Percentiles rank a stretch among this genome's conserved stretches.
Conservation (phyloP, 2,797 vertebrate species). For the Spheniscus humboldti region DNA sequence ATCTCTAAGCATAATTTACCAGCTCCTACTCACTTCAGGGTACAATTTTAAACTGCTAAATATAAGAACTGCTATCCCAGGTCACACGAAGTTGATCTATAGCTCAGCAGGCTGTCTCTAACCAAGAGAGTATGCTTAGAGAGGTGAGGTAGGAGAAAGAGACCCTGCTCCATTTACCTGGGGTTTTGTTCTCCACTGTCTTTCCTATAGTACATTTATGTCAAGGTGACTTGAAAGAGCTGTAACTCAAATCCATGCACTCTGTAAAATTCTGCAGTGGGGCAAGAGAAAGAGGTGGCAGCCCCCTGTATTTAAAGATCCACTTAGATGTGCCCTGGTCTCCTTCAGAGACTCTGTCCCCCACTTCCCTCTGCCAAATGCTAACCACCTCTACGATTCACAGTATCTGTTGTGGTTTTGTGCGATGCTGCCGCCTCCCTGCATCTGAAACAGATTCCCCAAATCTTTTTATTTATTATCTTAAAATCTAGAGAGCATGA, state of each 20-base stretch:
- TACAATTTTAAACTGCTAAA: background rate
- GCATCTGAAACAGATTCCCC: background rate
- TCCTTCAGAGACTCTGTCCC: background rate
- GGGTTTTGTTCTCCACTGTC: background rate
- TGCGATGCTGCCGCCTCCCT: background rate
- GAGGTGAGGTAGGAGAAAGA: background rate
- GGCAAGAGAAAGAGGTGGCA: background rate
- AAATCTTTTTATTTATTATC: background rate
- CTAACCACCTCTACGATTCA: background rate
- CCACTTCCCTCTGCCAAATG: background rate
- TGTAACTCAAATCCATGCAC: background rate
- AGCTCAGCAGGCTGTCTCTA: background rate
- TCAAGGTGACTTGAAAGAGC: background rate
- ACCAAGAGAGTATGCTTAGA: background rate
- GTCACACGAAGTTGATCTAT: background rate
- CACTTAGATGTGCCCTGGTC: background rate
- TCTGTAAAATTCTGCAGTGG: background rate
- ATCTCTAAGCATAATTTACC: background rate
- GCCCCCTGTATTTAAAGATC: background rate
- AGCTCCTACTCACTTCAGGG: background rate
- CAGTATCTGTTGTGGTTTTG: background rate
- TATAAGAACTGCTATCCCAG: background rate
- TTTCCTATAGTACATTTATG: background rate
- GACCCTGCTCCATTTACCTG: background rate
- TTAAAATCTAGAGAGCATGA: background rate